A percentile compares a stretch with the other conserved stretches of the same genome.
phyloP scores from a whole-genome alignment of 2,888 invertebrate species.

The Epicampocera succincta region DNA sequence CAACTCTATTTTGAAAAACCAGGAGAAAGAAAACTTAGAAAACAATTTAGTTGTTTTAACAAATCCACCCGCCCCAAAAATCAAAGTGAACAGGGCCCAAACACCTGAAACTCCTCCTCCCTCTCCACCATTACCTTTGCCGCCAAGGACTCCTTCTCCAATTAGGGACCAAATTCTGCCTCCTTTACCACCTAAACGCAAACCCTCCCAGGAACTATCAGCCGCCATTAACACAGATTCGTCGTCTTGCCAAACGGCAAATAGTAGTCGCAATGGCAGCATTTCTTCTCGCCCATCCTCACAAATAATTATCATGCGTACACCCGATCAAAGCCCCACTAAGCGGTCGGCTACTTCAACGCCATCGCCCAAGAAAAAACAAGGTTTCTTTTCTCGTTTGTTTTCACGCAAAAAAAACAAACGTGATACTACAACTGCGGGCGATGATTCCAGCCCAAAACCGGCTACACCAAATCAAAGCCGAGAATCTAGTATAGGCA shows the following conservation, averaged over 20 bases:
- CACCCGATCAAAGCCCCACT: conserved; percentile 82
- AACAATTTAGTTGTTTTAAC: conserved; percentile 81
- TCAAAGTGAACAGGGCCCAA: conserved; percentile 78
- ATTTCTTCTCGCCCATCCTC: conserved; percentile 77
- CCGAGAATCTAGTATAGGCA: conserved; percentile 78
- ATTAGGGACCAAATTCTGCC: conserved; percentile 85
- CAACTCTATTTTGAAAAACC: conserved; percentile 70
- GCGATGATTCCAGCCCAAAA: conserved; percentile 69
- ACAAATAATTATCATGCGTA: conserved; percentile 81
- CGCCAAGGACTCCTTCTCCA: conserved; percentile 76
- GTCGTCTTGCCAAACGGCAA: conserved; percentile 64
- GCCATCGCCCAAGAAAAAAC: conserved; percentile 84
- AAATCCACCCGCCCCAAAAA: conserved; percentile 82
- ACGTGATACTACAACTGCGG: conserved; percentile 53
- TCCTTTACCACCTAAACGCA: conserved; percentile 90
- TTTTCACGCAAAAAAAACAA: conserved; percentile 83
- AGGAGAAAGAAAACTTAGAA: conserved; percentile 74
- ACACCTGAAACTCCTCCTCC: conserved; percentile 78
- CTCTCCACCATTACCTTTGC: conserved; percentile 75
- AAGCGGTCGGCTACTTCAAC: conserved; percentile 82
- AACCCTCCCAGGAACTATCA: conserved; percentile 57
- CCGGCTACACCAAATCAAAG: conserved; percentile 76
- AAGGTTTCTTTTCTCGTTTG: conserved; percentile 85
- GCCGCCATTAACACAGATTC: conserved; percentile 16
- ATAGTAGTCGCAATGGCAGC: conserved; percentile 74